Evolutionary conservation across 2,113 vertebrate species (phyloP).

Genomic region (Pachycephala philippinensis): DNA sequence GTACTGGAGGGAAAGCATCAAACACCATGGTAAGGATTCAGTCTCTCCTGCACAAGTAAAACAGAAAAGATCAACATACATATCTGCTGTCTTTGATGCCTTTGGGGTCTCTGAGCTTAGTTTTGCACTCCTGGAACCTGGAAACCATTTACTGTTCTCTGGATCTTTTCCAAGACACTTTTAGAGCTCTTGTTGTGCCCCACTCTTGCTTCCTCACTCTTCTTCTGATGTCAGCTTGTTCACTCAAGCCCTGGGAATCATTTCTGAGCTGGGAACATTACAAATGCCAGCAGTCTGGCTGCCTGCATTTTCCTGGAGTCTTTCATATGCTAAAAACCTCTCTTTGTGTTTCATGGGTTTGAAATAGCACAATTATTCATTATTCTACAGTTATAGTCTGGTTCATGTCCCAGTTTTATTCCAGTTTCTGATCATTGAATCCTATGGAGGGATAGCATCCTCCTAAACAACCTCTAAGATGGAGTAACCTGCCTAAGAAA

Average conservation of each 20-base stretch:
- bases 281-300: neutral
- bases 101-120: neutral
- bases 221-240: neutral
- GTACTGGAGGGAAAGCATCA: neutral
- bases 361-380: conserved; percentile 37
- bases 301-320: neutral
- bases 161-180: neutral
- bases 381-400: neutral
- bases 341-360: neutral
- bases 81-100: neutral
- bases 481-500: neutral
- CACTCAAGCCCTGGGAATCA: neutral
- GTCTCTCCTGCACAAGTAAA: neutral
- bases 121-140: neutral
- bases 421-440: neutral
- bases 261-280: neutral
- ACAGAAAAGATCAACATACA: neutral
- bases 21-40: neutral
- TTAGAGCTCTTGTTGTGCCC: neutral
- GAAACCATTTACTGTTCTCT: neutral
- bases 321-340: conserved; percentile 43
- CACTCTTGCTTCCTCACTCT: neutral
- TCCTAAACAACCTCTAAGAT: neutral
- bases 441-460: neutral
- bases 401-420: conserved; percentile 9